These are phyloP conservation scores for Centrocercus urophasianus DNA, from an alignment of 2,113 vertebrate genomes.

Conservation along the genomic window DNA sequence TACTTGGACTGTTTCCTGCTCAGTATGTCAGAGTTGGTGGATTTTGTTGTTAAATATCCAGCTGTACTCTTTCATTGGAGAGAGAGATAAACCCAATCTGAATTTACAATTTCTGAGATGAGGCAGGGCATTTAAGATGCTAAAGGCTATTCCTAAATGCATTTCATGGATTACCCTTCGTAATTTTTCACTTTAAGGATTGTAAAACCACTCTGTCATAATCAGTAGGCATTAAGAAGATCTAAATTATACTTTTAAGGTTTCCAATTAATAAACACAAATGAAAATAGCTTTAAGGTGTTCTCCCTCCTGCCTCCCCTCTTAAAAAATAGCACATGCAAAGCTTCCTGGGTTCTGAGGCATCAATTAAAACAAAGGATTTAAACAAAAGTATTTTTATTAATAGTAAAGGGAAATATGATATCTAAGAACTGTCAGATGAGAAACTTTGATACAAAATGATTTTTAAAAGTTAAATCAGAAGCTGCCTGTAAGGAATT, in stretches of 20 bases:
- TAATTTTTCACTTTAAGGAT: neutral
- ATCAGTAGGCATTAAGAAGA: neutral
- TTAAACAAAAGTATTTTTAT: slow-evolving; percentile 73
- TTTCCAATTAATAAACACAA: slow-evolving; percentile 26
- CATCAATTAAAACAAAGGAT: slow-evolving; percentile 57
- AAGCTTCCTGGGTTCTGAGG: neutral
- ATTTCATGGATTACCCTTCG: neutral
- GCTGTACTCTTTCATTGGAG: neutral
- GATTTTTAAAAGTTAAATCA: slow-evolving; percentile 54
- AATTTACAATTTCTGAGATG: neutral
- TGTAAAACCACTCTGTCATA: neutral
- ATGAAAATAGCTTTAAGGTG: neutral
- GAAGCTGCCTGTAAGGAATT: slow-evolving; percentile 34
- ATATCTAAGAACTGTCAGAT: slow-evolving; percentile 59
- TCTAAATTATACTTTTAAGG: neutral
- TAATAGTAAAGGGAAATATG: slow-evolving; percentile 63
- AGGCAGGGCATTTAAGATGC: neutral
- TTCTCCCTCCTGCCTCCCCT: neutral
- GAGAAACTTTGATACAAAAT: slow-evolving; percentile 66
- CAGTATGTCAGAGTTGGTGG: neutral
- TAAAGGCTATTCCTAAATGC: neutral
- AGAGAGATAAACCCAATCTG: neutral
- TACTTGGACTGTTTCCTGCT: neutral
- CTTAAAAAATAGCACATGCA: neutral
- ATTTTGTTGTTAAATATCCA: neutral